Percentiles rank a stretch among this genome's conserved stretches.
These are phyloP conservation scores for Haliclona indistincta DNA, from an alignment of 37 sponge, comb jelly and placozoan genomes.

Conservation along the genomic window DNA sequence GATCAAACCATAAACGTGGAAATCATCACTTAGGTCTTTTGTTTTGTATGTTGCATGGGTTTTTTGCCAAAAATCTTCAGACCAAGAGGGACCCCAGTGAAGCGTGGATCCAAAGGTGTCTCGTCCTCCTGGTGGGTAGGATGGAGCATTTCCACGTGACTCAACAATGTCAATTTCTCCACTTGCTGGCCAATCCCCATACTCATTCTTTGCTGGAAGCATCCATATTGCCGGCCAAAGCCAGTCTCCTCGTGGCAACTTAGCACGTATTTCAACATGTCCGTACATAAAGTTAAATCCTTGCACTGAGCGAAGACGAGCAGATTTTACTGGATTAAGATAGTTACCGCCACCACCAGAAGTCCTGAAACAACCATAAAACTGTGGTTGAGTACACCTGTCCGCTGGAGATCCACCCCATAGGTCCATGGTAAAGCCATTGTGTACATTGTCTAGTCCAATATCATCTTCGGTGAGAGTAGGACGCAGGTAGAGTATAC, in stretches of 20 bases:
- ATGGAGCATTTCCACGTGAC: conserved; percentile 67
- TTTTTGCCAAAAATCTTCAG: conserved; percentile 25
- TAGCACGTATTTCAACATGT: conserved; percentile 66
- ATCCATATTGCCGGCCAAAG: conserved; percentile 85
- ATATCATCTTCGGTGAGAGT: conserved; percentile 69
- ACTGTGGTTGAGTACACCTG: conserved; percentile 53
- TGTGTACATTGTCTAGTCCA: conserved; percentile 52
- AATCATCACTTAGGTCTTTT: conserved; percentile 48
- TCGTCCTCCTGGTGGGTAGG: conserved; percentile 65
- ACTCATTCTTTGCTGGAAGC: conserved; percentile 64
- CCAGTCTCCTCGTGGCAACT: conserved; percentile 77
- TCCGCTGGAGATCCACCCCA: conserved; percentile 77
- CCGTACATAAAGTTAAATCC: conserved; percentile 74
- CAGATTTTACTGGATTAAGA: conserved; percentile 79
- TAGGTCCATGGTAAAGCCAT: conserved; percentile 52
- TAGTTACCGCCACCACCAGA: conserved; percentile 73
- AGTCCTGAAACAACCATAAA: conserved; percentile 63
- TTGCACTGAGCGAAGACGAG: conserved; percentile 60
- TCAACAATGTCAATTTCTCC: conserved; percentile 86
- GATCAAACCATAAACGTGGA: conserved; percentile 65
- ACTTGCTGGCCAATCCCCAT: conserved; percentile 79
- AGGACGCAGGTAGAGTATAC: conserved; percentile 70
- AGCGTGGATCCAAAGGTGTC: conserved; percentile 67
- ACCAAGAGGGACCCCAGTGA: conserved; percentile 51
- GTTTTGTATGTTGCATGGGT: conserved; percentile 16